Evolutionary conservation across 1,140 invertebrate species (phyloP).

Genomic region (Pseudobourletiella spinata): DNA sequence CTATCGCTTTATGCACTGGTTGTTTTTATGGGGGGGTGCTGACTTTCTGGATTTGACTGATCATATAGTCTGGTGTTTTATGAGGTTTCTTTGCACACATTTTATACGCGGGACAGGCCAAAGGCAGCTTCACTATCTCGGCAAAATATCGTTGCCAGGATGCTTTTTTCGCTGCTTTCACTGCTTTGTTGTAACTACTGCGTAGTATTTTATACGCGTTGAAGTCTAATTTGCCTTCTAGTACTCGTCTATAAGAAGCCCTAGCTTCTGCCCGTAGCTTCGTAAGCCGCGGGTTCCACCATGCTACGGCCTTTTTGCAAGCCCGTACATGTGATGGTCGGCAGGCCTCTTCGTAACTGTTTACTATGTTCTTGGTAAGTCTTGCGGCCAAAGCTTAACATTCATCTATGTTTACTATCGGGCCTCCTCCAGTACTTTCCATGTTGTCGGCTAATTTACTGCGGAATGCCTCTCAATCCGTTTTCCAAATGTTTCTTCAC

Average conservation of each 20-base stretch:
- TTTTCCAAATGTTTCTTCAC: conserved; percentile 16
- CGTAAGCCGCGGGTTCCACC: no score
- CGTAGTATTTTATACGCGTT: neutral
- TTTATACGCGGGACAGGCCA: neutral
- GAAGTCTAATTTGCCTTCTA: no score
- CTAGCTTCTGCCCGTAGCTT: no score
- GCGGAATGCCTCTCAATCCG: conserved; percentile 10
- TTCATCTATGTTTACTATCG: neutral
- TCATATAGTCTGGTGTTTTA: neutral
- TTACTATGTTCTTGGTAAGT: neutral
- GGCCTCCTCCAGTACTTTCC: neutral
- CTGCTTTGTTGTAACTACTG: neutral
- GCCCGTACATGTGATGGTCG: neutral
- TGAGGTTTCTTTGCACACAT: neutral
- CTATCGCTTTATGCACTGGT: no score
- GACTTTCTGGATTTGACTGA: no score
- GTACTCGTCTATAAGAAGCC: no score
- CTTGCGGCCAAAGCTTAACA: neutral
- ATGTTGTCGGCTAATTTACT: neutral
- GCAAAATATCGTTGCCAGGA: neutral
- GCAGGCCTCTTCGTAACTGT: neutral
- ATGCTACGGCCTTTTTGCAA: no score
- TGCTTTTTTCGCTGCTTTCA: neutral
- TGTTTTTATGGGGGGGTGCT: no score
- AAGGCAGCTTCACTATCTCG: neutral